These are phyloP conservation scores for Ariolimax columbianus DNA, from an alignment of 2,888 invertebrate genomes.

Conservation along the genomic window DNA sequence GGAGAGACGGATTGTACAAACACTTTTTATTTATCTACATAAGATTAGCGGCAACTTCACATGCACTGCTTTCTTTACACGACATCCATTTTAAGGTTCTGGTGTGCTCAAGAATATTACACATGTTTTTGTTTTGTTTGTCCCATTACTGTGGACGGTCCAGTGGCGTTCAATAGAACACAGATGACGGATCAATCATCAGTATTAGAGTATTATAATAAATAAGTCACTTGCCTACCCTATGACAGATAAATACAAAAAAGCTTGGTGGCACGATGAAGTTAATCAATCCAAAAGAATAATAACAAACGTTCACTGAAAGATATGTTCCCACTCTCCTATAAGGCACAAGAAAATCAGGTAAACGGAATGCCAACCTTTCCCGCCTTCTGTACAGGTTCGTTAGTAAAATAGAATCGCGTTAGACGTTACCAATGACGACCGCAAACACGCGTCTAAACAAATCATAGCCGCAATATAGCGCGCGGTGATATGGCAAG, in stretches of 20 bases:
- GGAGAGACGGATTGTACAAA: too few relatives aligned
- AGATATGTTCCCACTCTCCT: not conserved
- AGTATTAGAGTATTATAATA: too few relatives aligned
- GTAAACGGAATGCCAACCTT: not conserved
- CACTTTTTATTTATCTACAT: too few relatives aligned
- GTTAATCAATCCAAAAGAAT: not conserved
- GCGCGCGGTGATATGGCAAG: not conserved
- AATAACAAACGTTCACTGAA: not conserved
- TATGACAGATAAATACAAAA: not conserved
- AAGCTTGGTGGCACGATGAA: not conserved
- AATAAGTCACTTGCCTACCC: too few relatives aligned
- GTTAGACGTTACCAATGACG: slow-evolving; percentile 29
- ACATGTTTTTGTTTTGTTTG: too few relatives aligned
- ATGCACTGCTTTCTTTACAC: too few relatives aligned
- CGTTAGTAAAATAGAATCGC: not conserved
- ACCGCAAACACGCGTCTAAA: slow-evolving; percentile 11
- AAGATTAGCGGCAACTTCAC: too few relatives aligned
- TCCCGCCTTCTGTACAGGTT: slow-evolving; percentile 10
- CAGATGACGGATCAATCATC: too few relatives aligned
- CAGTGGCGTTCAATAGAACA: too few relatives aligned
- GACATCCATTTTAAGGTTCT: too few relatives aligned
- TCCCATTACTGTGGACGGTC: too few relatives aligned
- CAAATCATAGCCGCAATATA: not conserved
- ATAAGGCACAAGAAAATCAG: not conserved
- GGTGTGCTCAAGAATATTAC: too few relatives aligned